Conservation (phyloP, 2,797 vertebrate species). For the Coccyzus lansbergi region DNA sequence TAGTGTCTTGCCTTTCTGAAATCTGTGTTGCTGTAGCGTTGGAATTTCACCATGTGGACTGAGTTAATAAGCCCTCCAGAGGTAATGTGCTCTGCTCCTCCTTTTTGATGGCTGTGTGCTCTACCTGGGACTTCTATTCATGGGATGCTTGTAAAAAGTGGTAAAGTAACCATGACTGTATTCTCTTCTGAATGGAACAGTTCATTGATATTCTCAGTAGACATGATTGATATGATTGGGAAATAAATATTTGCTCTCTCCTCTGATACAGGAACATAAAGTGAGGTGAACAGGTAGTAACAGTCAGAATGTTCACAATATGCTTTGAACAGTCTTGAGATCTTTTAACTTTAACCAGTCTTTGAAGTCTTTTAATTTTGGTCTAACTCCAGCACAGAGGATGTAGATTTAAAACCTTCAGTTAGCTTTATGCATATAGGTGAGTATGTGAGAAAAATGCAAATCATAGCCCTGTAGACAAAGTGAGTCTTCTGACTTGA, state of each 20-base stretch:
- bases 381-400: neutral
- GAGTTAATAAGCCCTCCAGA: neutral
- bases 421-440: neutral
- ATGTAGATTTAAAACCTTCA: neutral
- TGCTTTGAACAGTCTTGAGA: neutral
- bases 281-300: neutral
- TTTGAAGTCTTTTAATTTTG: neutral
- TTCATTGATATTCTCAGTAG: neutral
- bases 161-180: neutral
- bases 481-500: neutral
- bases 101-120: neutral
- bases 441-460: neutral
- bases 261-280: neutral
- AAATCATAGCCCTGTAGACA: neutral
- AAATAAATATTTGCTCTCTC: neutral
- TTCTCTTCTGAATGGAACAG: neutral
- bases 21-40: neutral
- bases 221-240: neutral
- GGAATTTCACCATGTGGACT: neutral
- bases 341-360: neutral
- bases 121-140: neutral
- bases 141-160: neutral
- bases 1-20: conserved; percentile 25
- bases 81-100: neutral
- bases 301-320: neutral